Base-by-base conservation (phyloP, 2,888 invertebrate genomes). In the Heteromyza rotundicornis region DNA sequence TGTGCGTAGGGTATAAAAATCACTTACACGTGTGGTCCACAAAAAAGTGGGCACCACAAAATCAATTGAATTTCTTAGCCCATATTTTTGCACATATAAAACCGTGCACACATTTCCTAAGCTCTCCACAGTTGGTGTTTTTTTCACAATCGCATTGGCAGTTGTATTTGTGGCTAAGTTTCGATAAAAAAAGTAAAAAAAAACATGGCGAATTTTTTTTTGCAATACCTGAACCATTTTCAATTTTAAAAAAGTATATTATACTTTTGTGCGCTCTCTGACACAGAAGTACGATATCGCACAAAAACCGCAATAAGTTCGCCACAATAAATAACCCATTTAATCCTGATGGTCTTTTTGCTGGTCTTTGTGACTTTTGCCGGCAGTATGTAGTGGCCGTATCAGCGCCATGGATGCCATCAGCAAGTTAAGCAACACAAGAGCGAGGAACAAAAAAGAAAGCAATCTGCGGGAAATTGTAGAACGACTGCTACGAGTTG, bases 311-410 rank as follows among this genome's bases (percentile, higher is more conserved):
- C n/a, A n/a, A n/a, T n/a, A 64, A 64, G 56, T 44, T 49, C 52
- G 10, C 57, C 47, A 57, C 60, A 62, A 64, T 62, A 62, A 62
- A 62, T 64, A 62, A 64, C 54, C 64, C 59, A 61, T 64, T 64
- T 62, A 64, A 61, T 62, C 62, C 59, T 57, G 56, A 27, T 57
- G 40, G 47, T 44, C 51, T 23, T 23, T n/a, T 23, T 47, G 53
- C 14, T n/a, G 44, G 17, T 47, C 19, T 2, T 12, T 35, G 1
- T 35, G 32, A 3, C 35, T 40, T 40, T 3, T 19, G 36, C 14
- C 7, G 17, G 8, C 12, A n/a, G n/a, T n/a, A n/a, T n/a, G n/a
- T n/a, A n/a, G n/a, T n/a, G n/a, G n/a, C n/a, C n/a, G n/a, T n/a
- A n/a, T n/a, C n/a, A n/a, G n/a, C n/a, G n/a, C n/a, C n/a, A n/a